Evolutionary conservation across 2,888 invertebrate species (phyloP).

Genomic region (Mesorhabditis sp.): DNA sequence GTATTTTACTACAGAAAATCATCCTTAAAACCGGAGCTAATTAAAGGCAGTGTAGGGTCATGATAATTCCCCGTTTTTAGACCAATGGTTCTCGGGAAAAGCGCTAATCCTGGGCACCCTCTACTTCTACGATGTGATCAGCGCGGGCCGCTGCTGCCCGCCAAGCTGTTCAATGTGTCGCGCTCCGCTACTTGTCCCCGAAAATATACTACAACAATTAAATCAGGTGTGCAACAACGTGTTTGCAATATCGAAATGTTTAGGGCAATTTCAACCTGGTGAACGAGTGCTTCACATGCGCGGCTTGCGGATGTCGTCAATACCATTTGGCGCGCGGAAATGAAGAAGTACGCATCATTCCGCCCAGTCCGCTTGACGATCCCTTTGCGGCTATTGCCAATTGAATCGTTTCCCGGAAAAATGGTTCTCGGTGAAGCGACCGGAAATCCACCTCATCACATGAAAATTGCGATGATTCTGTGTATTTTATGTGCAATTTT

Average conservation of each 20-base stretch:
- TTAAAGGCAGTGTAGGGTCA: too few relatives aligned
- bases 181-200: conserved; percentile 27
- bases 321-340: conserved; percentile 26
- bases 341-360: conserved; percentile 5
- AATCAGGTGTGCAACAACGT: neutral
- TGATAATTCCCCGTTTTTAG: conserved; percentile 56
- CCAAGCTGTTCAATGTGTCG: conserved; percentile 28
- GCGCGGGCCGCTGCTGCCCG: conserved; percentile 79
- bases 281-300: conserved; percentile 31
- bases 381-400: neutral
- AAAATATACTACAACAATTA: conserved; percentile 27
- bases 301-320: conserved; percentile 28
- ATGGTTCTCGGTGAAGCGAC: too few relatives aligned
- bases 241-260: conserved; percentile 10
- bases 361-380: conserved; percentile 5
- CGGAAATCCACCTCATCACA: too few relatives aligned
- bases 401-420: too few relatives aligned
- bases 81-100: conserved; percentile 81
- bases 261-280: conserved; percentile 36
- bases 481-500: too few relatives aligned
- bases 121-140: conserved; percentile 97
- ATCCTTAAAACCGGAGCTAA: neutral
- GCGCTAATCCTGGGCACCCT: conserved; percentile 90
- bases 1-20: neutral
- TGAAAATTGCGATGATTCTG: too few relatives aligned